Evolutionary conservation across 2,888 invertebrate species (phyloP), one percentile per base, ranked within the genome.

Genomic region (Sussaba pulchella): DNA sequence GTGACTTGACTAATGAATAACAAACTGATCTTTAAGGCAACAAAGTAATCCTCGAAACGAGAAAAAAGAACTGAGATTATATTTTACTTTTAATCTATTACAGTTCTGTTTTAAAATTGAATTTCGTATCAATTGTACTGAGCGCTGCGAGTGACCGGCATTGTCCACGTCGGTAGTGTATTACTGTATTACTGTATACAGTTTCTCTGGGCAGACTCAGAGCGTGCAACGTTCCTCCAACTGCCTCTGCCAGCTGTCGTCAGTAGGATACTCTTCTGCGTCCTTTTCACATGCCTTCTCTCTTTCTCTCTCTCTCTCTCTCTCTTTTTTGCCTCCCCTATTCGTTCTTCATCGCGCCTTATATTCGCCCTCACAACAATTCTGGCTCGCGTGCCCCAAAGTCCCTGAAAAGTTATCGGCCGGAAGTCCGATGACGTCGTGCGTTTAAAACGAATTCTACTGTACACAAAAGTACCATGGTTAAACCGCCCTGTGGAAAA

Each of bases 181-280:
- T n/a, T n/a, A n/a, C n/a, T 6, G 5, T 1, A 57, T 31, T 57
- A 12, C 39, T 9, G n/a, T 54, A 26, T 26, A 41, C 41, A 21
- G 19, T 19, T 59, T 26, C 41, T 14, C 67, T 52, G 39, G 1
- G 36, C 21, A 31, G 10, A 8, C 17, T 2, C 12, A 57, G 8
- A 31, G 6, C 21, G 36, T 41, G 24, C n/a, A 5, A 14, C 67
- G 72, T 81, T 47, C 78, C 67, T 45, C 64, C 70, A 84, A 84
- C 84, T 82, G 84, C 82, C 84, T 84, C 63, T 67, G 72, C 83
- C 84, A 84, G 83, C 84, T 84, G 84, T 83, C 83, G 83, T 75
- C 78, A 63, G 72, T 54, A 39, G 72, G 71, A 81, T 82, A 82
- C 66, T 83, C 82, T 75, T 82, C 74, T 26, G 57, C 61, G 81